Percentiles rank a stretch among this genome's conserved stretches.
Conservation (phyloP, 2,797 vertebrate species). For the Neoniphon sammara region DNA sequence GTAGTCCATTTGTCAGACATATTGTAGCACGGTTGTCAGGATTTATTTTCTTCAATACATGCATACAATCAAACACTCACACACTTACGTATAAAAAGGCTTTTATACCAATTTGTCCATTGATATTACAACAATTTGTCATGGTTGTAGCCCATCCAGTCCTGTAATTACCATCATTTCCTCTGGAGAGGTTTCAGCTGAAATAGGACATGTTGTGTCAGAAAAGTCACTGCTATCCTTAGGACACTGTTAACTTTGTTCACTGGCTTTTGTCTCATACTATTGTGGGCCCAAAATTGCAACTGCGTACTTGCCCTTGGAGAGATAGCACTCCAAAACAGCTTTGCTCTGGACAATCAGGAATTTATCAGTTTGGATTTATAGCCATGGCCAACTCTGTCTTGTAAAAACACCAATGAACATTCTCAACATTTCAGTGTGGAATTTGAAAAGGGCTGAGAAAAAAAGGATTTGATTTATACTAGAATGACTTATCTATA, state of each 20-base stretch:
- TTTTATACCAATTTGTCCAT: slow-evolving; percentile 36
- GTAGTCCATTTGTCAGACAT: no score
- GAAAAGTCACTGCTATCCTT: slow-evolving; percentile 3
- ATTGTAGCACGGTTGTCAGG: not conserved
- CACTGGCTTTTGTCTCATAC: not conserved
- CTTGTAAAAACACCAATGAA: not conserved
- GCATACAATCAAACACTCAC: not conserved
- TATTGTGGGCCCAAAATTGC: not conserved
- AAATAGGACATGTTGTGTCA: slow-evolving; percentile 4
- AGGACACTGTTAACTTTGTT: slow-evolving; percentile 12
- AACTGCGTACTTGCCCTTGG: not conserved
- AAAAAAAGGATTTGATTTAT: no score
- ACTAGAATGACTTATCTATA: no score
- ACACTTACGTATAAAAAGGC: not conserved
- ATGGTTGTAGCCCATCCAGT: slow-evolving; percentile 29
- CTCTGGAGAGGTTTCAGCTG: slow-evolving; percentile 24
- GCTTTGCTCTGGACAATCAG: no score
- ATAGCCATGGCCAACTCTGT: not conserved
- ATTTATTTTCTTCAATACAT: not conserved
- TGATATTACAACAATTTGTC: slow-evolving; percentile 44
- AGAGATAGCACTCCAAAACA: not conserved
- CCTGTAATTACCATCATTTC: slow-evolving; percentile 38
- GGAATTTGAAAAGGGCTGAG: no score
- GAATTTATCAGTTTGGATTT: not conserved
- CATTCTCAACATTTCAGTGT: no score